Percentiles rank a stretch among this genome's conserved stretches.
phyloP scores from a whole-genome alignment of 1,140 invertebrate genomes.

The Pararge aegeria region DNA sequence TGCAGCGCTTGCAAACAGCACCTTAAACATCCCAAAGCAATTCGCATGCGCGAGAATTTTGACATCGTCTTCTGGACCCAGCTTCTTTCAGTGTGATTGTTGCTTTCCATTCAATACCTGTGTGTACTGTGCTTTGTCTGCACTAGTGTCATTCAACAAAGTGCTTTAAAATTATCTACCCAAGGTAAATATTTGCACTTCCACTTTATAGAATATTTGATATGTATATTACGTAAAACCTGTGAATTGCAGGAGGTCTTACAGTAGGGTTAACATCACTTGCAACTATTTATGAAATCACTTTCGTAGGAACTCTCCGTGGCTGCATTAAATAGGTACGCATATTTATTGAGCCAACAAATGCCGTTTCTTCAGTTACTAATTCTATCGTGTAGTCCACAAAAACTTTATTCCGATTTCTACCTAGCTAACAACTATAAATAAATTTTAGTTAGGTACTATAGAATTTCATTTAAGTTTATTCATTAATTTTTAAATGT shows the following conservation, averaged over 20 bases:
- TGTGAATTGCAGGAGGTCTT: background rate
- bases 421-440: no score
- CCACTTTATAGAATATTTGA: background rate
- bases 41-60: constrained; percentile 47
- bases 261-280: no score
- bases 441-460: no score
- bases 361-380: no score
- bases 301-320: background rate
- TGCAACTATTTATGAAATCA: background rate
- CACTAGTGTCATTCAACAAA: constrained; percentile 15
- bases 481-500: no score
- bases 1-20: constrained; percentile 19
- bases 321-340: background rate
- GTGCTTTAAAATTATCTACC: constrained; percentile 18
- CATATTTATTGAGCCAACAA: background rate
- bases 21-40: constrained; percentile 23
- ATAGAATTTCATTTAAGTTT: no score
- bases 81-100: constrained; percentile 43
- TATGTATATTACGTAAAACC: background rate
- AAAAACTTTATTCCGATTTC: no score
- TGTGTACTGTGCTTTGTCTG: background rate
- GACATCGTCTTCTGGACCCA: constrained; percentile 41
- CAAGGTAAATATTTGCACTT: constrained; percentile 27
- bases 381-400: no score
- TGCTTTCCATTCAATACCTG: constrained; percentile 20